Percentiles rank a stretch among this genome's conserved stretches.
These are phyloP conservation scores for Candidula unifasciata DNA, from an alignment of 2,888 invertebrate genomes.

Conservation along the genomic window DNA sequence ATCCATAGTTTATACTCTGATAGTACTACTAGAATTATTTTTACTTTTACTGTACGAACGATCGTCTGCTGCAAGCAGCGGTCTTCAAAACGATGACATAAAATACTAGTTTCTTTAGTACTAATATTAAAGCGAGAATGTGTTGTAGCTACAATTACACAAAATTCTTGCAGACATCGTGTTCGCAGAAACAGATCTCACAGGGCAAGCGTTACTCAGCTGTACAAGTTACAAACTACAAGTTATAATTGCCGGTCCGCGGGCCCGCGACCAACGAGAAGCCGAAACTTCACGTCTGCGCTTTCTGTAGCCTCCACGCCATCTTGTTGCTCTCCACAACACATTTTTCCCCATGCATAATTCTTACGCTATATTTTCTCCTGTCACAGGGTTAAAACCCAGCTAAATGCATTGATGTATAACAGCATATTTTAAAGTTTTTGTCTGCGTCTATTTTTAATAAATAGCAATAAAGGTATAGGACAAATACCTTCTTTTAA, in stretches of 20 bases:
- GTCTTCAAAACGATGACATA: no score
- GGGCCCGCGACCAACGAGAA: not conserved
- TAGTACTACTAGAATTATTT: no score
- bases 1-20: no score
- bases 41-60: no score
- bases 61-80: no score
- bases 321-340: conserved; percentile 50
- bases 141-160: no score
- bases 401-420: no score
- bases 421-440: not conserved
- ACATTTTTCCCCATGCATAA: not conserved
- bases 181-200: no score
- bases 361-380: not conserved
- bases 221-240: not conserved
- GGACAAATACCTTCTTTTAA: conserved; percentile 3
- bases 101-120: no score
- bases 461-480: not conserved
- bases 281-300: conserved; percentile 7
- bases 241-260: conserved; percentile 18
- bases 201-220: not conserved
- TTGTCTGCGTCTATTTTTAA: not conserved
- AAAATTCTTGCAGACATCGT: no score
- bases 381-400: not conserved
- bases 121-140: no score
- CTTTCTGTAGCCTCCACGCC: conserved; percentile 58